A percentile compares a stretch with the other conserved stretches of the same genome.
These are phyloP conservation scores for Nipponia nippon DNA, from an alignment of 2,113 vertebrate species.

Conservation along the genomic window DNA sequence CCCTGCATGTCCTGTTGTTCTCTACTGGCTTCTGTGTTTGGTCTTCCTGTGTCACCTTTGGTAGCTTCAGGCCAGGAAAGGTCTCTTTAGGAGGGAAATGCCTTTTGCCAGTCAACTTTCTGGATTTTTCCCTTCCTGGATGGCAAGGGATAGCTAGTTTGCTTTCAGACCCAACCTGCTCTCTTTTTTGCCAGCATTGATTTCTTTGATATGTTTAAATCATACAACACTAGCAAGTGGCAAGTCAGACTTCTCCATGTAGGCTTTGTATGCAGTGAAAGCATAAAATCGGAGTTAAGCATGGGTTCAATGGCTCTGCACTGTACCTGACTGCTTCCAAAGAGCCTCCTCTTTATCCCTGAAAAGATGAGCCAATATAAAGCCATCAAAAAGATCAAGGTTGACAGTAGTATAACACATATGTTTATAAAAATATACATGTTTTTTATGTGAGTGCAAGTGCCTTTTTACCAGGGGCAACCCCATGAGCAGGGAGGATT, in stretches of 20 bases:
- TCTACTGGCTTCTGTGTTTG: neutral
- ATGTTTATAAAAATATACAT: neutral
- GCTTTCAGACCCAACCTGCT: neutral
- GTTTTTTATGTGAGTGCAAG: neutral
- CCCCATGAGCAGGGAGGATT: neutral
- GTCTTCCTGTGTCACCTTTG: neutral
- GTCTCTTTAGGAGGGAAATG: neutral
- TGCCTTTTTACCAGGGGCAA: neutral
- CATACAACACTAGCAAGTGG: neutral
- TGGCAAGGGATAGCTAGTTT: neutral
- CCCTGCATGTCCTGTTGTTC: neutral
- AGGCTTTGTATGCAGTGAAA: neutral
- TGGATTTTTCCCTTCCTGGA: neutral
- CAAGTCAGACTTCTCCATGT: neutral
- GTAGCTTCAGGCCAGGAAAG: neutral
- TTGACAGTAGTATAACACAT: neutral
- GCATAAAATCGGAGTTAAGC: neutral
- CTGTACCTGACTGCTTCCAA: neutral
- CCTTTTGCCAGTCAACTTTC: neutral
- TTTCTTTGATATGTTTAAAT: neutral
- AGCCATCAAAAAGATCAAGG: neutral
- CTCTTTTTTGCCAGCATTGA: neutral
- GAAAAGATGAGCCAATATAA: neutral
- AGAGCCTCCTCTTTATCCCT: neutral
- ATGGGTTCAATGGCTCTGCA: neutral